Evolutionary conservation across 2,888 invertebrate species (phyloP).

Genomic region (Willowsia nigromaculata): DNA sequence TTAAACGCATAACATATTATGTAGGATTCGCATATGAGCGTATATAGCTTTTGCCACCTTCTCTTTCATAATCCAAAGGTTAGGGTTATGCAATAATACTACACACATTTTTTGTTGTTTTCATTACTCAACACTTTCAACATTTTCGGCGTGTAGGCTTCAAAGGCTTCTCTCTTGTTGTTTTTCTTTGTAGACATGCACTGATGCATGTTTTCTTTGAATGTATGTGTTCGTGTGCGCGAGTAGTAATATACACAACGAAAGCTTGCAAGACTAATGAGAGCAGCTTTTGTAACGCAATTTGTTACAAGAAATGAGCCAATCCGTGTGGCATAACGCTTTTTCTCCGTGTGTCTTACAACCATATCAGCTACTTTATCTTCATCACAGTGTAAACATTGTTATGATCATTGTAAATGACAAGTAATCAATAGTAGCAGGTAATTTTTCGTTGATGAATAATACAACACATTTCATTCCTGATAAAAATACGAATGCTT

Average conservation of each 20-base stretch:
- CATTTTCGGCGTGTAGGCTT: not conserved
- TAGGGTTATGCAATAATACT: not conserved
- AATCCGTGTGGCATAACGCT: not conserved
- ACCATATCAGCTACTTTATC: not conserved
- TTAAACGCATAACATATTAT: not conserved
- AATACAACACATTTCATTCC: not conserved
- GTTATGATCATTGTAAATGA: not conserved
- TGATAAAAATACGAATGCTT: too few relatives aligned
- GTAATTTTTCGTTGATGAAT: not conserved
- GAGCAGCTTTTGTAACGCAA: not conserved
- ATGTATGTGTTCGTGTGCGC: not conserved
- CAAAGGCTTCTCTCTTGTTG: not conserved
- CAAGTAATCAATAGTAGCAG: not conserved
- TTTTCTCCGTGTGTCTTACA: not conserved
- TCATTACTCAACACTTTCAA: not conserved
- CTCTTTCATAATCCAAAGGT: not conserved
- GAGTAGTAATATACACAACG: not conserved
- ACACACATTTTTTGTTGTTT: not conserved
- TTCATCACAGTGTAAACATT: not conserved
- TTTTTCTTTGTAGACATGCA: not conserved
- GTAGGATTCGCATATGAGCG: not conserved
- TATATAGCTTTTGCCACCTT: not conserved
- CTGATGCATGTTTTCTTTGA: not conserved
- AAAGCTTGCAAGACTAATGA: conserved; percentile 12
- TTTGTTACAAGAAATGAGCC: not conserved